A percentile compares a stretch with the other conserved stretches of the same genome.
These are phyloP conservation scores for Phoxinus dragarum DNA, from an alignment of 2,797 vertebrate species.

Conservation along the genomic window DNA sequence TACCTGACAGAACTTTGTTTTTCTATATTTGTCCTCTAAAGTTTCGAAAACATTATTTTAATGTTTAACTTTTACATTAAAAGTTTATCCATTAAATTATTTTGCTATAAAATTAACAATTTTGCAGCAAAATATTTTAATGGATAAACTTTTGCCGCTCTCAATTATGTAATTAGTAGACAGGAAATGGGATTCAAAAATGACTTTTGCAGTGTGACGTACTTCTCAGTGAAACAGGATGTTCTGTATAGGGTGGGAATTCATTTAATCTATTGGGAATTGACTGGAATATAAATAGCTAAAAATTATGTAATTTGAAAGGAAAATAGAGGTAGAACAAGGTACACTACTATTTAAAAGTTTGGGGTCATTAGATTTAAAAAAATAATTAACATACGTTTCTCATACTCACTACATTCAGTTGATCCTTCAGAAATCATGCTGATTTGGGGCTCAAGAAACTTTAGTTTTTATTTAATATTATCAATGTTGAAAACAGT, in stretches of 20 bases:
- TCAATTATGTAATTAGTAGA: neutral
- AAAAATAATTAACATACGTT: neutral
- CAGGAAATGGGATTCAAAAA: neutral
- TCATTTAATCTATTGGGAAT: neutral
- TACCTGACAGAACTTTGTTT: neutral
- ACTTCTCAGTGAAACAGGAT: neutral
- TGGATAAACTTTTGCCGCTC: neutral
- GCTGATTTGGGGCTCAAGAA: neutral
- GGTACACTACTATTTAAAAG: neutral
- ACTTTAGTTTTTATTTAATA: neutral
- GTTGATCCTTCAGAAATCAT: neutral
- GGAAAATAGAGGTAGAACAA: neutral
- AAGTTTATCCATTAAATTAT: no score
- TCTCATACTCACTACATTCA: neutral
- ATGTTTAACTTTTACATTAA: no score
- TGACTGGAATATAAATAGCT: neutral
- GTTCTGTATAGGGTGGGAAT: neutral
- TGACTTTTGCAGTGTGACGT: neutral
- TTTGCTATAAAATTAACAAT: no score
- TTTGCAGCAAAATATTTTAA: neutral
- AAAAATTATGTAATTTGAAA: neutral
- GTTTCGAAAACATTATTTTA: neutral
- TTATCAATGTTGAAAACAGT: neutral
- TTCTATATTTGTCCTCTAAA: neutral
- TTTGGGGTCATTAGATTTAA: neutral